Conservation (phyloP, 2,113 vertebrate species). For the Maccullochella peelii region DNA sequence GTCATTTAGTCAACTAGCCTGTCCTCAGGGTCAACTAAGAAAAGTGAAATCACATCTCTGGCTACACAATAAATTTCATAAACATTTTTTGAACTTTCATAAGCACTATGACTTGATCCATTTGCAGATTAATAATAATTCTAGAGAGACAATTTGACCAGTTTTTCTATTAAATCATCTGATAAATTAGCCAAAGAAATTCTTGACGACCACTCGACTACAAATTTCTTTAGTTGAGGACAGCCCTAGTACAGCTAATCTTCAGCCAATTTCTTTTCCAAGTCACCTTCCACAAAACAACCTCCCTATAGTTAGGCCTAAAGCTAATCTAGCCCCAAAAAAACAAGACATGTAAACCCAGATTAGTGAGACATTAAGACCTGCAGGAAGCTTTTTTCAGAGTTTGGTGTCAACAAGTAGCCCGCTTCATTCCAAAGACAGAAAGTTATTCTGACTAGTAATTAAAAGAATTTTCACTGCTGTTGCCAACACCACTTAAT, state of each 20-base stretch:
- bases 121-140: neutral
- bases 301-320: conserved; percentile 42
- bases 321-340: conserved; percentile 53
- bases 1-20: neutral
- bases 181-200: conserved; percentile 1
- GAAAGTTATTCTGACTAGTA: conserved; percentile 81
- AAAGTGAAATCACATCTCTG: neutral
- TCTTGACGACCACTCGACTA: neutral
- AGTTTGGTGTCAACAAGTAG: conserved; percentile 75
- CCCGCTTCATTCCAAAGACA: conserved; percentile 71
- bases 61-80: conserved; percentile 1
- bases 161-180: neutral
- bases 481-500: conserved; percentile 81
- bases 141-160: neutral
- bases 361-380: conserved; percentile 70
- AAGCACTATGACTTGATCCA: neutral
- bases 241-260: neutral
- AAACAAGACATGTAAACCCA: conserved; percentile 56
- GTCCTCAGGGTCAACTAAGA: neutral
- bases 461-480: conserved; percentile 84
- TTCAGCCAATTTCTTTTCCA: conserved; percentile 24
- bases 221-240: neutral
- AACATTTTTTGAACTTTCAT: neutral
- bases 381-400: conserved; percentile 49
- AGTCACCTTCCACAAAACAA: conserved; percentile 43